Percentiles rank a stretch among this genome's conserved stretches.
Conservation (phyloP, 2,888 invertebrate genomes). For the Cephus rjabovi region DNA sequence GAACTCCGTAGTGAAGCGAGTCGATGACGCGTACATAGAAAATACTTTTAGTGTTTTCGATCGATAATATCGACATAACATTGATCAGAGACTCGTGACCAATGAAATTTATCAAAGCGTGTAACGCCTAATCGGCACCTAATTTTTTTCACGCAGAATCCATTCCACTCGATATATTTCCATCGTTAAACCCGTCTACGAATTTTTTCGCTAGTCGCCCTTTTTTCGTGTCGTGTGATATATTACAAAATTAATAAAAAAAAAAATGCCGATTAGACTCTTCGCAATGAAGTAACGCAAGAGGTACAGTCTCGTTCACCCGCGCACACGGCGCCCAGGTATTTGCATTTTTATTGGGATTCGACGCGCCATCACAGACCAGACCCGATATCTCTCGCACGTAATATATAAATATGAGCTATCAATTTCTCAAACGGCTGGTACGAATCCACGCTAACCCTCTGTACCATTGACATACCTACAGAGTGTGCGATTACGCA, state of each 20-base stretch:
- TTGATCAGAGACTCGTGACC: background rate
- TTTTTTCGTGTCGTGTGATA: background rate
- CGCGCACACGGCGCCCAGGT: constrained; percentile 25
- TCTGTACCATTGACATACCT: background rate
- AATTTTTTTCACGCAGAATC: background rate
- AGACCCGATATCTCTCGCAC: constrained; percentile 30
- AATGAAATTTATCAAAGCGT: background rate
- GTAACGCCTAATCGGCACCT: background rate
- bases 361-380: constrained; percentile 34
- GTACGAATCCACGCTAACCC: background rate
- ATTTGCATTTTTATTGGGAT: constrained; percentile 51
- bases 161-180: background rate
- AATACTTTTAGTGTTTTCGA: background rate
- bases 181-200: background rate
- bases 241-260: background rate
- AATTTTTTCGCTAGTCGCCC: background rate
- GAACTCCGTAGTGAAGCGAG: constrained; percentile 13
- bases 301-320: constrained; percentile 27
- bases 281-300: background rate
- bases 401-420: constrained; percentile 18
- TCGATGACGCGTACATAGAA: background rate
- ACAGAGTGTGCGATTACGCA: background rate
- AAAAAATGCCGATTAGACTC: background rate
- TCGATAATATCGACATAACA: background rate
- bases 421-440: constrained; percentile 13